These are phyloP conservation scores for Misgurnus anguillicaudatus DNA, from an alignment of 2,113 vertebrate species.

Conservation along the genomic window DNA sequence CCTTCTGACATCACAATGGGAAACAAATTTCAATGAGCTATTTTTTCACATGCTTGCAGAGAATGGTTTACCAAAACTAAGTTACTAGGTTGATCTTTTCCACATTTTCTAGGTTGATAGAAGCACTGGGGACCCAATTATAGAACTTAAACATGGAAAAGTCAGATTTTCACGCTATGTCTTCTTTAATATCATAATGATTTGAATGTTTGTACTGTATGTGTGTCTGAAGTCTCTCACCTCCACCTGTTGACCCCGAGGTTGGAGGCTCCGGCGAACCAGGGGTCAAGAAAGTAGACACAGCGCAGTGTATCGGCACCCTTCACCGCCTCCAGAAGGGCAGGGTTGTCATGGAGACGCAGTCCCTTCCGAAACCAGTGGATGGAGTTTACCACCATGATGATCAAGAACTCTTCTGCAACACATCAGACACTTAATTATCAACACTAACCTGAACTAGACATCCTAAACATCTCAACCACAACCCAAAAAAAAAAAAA, in stretches of 20 bases:
- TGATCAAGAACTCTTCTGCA: background rate
- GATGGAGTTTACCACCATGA: conserved; percentile 61
- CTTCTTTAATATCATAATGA: too few relatives aligned
- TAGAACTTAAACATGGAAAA: too few relatives aligned
- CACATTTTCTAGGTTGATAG: too few relatives aligned
- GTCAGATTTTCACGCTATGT: too few relatives aligned
- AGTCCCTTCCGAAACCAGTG: conserved; percentile 68
- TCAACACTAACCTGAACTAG: background rate
- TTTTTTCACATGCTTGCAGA: too few relatives aligned
- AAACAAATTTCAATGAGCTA: too few relatives aligned
- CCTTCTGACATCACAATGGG: too few relatives aligned
- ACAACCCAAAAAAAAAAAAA: too few relatives aligned
- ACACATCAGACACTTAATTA: background rate
- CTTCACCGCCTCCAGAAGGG: conserved; percentile 56
- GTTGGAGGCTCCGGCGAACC: conserved; percentile 65
- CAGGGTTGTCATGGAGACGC: conserved; percentile 65
- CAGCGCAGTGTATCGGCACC: conserved; percentile 57
- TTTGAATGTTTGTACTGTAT: background rate
- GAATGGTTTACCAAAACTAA: too few relatives aligned
- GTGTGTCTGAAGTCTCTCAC: conserved; percentile 43
- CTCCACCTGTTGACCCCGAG: conserved; percentile 65
- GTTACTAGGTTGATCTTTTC: too few relatives aligned
- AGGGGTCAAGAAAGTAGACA: conserved; percentile 66
- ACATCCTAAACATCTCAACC: too few relatives aligned
- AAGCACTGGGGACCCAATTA: too few relatives aligned